A percentile compares a stretch with the other conserved stretches of the same genome.
phyloP scores from a whole-genome alignment of 2,113 vertebrate genomes.

The Turdus rufiventris region DNA sequence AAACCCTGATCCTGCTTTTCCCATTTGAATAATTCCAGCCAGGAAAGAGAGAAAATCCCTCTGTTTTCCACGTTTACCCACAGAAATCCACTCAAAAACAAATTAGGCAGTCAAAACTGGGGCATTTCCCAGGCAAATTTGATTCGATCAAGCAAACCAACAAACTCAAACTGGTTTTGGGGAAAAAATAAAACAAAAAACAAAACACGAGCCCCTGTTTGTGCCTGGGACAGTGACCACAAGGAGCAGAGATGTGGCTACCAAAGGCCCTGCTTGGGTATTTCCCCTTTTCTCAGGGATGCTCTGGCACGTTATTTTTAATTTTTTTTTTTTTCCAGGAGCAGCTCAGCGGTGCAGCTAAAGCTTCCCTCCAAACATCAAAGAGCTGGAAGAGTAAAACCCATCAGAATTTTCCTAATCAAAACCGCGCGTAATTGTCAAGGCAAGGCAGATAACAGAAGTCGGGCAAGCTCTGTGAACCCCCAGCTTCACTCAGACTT shows the following conservation, averaged over 20 bases:
- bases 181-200: neutral
- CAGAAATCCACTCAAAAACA: neutral
- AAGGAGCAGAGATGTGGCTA: neutral
- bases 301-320: neutral
- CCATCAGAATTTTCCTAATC: slow-evolving; percentile 59
- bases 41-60: neutral
- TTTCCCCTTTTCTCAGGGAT: neutral
- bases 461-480: slow-evolving; percentile 24
- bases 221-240: neutral
- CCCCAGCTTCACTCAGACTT: slow-evolving; percentile 45
- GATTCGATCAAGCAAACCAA: neutral
- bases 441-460: slow-evolving; percentile 16
- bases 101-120: neutral
- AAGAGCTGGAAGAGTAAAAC: slow-evolving; percentile 50
- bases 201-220: neutral
- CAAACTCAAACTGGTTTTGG: neutral
- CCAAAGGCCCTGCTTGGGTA: neutral
- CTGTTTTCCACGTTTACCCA: neutral
- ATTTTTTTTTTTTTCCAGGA: neutral
- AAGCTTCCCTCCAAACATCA: slow-evolving; percentile 43
- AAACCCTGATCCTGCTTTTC: too few relatives aligned
- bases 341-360: neutral
- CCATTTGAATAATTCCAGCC: neutral
- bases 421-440: slow-evolving; percentile 59
- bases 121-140: neutral